These are phyloP conservation scores for Achlya flavicornis DNA, from an alignment of 2,888 invertebrate genomes.

Conservation along the genomic window DNA sequence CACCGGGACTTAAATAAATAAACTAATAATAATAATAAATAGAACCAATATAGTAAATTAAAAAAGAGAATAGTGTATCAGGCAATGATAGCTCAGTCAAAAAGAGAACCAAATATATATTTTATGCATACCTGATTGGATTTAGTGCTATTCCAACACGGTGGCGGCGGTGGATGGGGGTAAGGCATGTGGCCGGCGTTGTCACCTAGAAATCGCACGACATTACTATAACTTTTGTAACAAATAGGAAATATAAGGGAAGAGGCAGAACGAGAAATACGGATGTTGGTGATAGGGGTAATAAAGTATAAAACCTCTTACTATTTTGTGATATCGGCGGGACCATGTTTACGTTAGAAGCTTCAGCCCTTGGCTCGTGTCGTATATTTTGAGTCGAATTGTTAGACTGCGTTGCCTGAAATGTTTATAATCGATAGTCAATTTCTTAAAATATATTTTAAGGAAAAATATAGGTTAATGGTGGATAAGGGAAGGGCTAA, in stretches of 20 bases:
- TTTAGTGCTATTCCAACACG: constrained; percentile 70
- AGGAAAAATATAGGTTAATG: not conserved
- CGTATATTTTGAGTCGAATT: constrained; percentile 59
- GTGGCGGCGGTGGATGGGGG: constrained; percentile 60
- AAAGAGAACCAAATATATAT: not conserved
- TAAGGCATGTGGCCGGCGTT: constrained; percentile 61
- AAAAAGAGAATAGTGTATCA: too few relatives aligned
- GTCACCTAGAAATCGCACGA: constrained; percentile 50
- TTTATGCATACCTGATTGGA: constrained; percentile 68
- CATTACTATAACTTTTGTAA: not conserved
- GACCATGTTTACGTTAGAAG: constrained; percentile 68
- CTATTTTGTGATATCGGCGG: constrained; percentile 67
- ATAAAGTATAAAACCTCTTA: constrained; percentile 33
- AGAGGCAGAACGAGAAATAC: not conserved
- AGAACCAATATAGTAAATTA: too few relatives aligned
- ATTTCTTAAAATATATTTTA: not conserved
- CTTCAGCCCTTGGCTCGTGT: constrained; percentile 63
- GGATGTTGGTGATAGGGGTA: constrained; percentile 1
- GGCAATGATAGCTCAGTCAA: too few relatives aligned
- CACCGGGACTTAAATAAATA: too few relatives aligned
- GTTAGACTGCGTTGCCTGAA: constrained; percentile 55
- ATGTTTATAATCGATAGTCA: constrained; percentile 14
- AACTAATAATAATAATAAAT: too few relatives aligned
- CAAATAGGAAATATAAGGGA: not conserved
- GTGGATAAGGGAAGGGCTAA: not conserved